Conservation (phyloP, 2,113 vertebrate genomes). For the Petrocephalus microphthalmus region DNA sequence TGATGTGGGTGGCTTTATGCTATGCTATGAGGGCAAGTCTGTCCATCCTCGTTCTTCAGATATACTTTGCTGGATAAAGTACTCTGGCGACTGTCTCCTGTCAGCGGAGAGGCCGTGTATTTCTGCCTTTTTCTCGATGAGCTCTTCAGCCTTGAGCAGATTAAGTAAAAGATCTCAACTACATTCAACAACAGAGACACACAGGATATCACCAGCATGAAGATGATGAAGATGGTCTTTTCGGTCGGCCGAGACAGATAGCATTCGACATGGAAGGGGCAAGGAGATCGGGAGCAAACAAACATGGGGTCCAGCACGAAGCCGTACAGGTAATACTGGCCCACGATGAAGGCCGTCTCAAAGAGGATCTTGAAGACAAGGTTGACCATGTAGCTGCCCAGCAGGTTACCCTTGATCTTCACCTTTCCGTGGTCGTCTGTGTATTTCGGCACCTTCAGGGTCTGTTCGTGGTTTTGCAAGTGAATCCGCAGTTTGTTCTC, state of each 20-base stretch:
- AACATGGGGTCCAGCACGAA: conserved; percentile 65
- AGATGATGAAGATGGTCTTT: conserved; percentile 66
- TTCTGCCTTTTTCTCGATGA: not conserved
- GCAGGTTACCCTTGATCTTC: conserved; percentile 70
- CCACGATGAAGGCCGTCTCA: conserved; percentile 79
- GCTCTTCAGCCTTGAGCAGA: conserved; percentile 54
- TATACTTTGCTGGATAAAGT: not conserved
- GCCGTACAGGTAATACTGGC: conserved; percentile 69
- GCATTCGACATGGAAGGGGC: conserved; percentile 63
- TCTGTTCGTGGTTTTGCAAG: conserved; percentile 45
- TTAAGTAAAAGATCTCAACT: conserved; percentile 73
- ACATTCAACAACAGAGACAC: conserved; percentile 80
- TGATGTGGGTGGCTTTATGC: not conserved
- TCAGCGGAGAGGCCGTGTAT: not conserved
- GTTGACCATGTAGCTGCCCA: conserved; percentile 76
- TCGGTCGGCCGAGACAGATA: conserved; percentile 77
- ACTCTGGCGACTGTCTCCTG: not conserved
- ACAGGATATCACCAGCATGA: conserved; percentile 78
- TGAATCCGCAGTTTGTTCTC: conserved; percentile 68
- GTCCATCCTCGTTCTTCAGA: not conserved
- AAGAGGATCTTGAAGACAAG: conserved; percentile 78
- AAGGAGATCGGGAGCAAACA: conserved; percentile 59
- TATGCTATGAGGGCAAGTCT: not conserved
- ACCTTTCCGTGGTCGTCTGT: conserved; percentile 69
- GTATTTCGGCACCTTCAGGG: conserved; percentile 53